Conservation (phyloP, 2,888 invertebrate genomes). For the Phania funesta region DNA sequence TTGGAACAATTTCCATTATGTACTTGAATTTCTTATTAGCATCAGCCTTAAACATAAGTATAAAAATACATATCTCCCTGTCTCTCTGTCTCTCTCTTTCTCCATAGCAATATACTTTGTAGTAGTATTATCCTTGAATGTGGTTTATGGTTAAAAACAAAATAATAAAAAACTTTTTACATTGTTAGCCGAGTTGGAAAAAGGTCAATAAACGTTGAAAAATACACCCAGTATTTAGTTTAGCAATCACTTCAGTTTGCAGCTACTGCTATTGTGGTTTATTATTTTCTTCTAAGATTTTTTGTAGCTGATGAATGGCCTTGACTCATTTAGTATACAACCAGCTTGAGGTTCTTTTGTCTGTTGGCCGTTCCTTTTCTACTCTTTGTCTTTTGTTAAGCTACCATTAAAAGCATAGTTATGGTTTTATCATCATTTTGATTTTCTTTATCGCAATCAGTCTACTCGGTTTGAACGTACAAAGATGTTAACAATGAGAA, state of each 20-base stretch:
- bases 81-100: background rate
- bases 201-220: conserved; percentile 67
- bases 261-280: conserved; percentile 4
- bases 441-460: conserved; percentile 53
- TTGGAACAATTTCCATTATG: background rate
- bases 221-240: conserved; percentile 34
- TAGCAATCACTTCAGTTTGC: conserved; percentile 11
- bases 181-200: conserved; percentile 1
- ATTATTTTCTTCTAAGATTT: conserved; percentile 20
- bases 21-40: background rate
- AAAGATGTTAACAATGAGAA: conserved; percentile 35
- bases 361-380: conserved; percentile 16
- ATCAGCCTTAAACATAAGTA: background rate
- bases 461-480: conserved; percentile 27
- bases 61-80: background rate
- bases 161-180: conserved; percentile 2
- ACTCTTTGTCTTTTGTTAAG: background rate
- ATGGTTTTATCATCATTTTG: conserved; percentile 30
- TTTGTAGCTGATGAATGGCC: conserved; percentile 36
- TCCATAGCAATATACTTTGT: background rate
- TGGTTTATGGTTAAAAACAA: conserved; percentile 18
- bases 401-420: conserved; percentile 9
- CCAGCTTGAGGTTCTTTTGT: conserved; percentile 15
- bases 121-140: conserved; percentile 44
- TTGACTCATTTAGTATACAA: conserved; percentile 54